phyloP scores from a whole-genome alignment of 2,888 invertebrate species.

The Muschampia plurimacula region DNA sequence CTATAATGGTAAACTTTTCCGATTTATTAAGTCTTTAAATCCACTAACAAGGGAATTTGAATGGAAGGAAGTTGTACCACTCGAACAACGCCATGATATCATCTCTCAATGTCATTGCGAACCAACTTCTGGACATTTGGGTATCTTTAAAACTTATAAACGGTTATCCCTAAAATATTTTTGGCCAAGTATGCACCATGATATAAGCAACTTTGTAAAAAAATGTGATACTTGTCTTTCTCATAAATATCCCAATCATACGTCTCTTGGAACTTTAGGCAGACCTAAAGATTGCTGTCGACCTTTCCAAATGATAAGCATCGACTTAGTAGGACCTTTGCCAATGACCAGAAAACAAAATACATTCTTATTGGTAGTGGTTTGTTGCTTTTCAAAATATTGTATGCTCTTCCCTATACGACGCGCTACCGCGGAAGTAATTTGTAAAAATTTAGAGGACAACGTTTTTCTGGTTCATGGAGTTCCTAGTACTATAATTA shows the following conservation, averaged over 20 bases:
- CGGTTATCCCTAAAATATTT: slow-evolving; percentile 37
- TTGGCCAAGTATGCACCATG: slow-evolving; percentile 41
- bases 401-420: not conserved
- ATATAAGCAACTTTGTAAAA: slow-evolving; percentile 20
- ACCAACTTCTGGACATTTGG: slow-evolving; percentile 30
- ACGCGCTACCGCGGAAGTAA: not conserved
- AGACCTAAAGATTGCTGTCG: slow-evolving; percentile 39
- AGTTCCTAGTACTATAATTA: not conserved
- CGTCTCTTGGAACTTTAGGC: slow-evolving; percentile 34
- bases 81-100: slow-evolving; percentile 29
- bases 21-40: slow-evolving; percentile 38
- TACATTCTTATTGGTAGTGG: not conserved
- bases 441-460: not conserved
- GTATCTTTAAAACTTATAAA: slow-evolving; percentile 48
- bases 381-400: slow-evolving; percentile 12
- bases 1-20: slow-evolving; percentile 34
- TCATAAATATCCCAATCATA: slow-evolving; percentile 31
- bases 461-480: slow-evolving; percentile 5
- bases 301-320: slow-evolving; percentile 30
- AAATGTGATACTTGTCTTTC: slow-evolving; percentile 26
- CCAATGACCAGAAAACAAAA: not conserved
- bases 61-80: slow-evolving; percentile 47
- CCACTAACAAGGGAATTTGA: slow-evolving; percentile 42
- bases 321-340: slow-evolving; percentile 2
- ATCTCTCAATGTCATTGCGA: slow-evolving; percentile 28